Evolutionary conservation across 2,888 invertebrate genomes (phyloP).

Genomic region (Chesias legatella): DNA sequence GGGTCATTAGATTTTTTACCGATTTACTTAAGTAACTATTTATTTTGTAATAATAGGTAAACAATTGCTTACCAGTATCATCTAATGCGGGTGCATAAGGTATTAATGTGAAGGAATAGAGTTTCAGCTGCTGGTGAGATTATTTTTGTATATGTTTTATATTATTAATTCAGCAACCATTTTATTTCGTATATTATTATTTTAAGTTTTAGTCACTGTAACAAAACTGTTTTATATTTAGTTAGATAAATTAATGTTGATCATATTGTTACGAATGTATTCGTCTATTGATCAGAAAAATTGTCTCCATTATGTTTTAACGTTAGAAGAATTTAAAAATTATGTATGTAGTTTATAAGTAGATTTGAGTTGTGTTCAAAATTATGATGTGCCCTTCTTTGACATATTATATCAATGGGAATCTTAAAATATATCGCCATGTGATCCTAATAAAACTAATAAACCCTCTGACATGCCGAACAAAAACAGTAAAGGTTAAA

Average conservation of each 20-base stretch:
- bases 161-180: conserved; percentile 16
- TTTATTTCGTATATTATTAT: conserved; percentile 16
- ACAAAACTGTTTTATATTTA: conserved; percentile 3
- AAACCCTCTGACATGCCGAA: no score
- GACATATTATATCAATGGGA: no score
- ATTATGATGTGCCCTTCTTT: neutral
- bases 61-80: conserved; percentile 24
- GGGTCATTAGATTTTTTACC: conserved; percentile 37
- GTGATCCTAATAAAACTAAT: no score
- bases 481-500: no score
- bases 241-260: conserved; percentile 10
- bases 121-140: conserved; percentile 32
- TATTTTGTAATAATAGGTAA: conserved; percentile 17
- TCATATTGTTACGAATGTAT: conserved; percentile 5
- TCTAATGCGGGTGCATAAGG: conserved; percentile 40
- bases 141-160: conserved; percentile 33
- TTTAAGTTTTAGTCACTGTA: conserved; percentile 2
- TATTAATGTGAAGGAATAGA: conserved; percentile 32
- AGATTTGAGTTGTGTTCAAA: conserved; percentile 1
- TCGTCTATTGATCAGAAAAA: conserved; percentile 19
- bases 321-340: conserved; percentile 1
- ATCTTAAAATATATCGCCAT: no score
- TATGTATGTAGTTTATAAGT: conserved; percentile 6
- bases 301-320: conserved; percentile 8
- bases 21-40: conserved; percentile 36